Evolutionary conservation across 2,888 invertebrate genomes (phyloP), one percentile per base, ranked within the genome.

Genomic region (Merodon equestris): DNA sequence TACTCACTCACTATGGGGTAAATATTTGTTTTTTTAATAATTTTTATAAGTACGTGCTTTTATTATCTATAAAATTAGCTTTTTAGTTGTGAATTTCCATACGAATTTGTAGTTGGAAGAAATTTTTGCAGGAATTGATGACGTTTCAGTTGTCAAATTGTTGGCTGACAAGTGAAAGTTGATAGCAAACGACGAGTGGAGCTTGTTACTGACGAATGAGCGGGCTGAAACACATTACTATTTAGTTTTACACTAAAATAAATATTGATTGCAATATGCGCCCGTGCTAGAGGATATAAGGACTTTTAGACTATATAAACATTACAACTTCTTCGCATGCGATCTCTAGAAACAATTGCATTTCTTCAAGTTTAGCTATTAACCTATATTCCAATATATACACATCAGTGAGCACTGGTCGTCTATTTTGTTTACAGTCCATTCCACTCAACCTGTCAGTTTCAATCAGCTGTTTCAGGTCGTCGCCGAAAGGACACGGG

Each of bases 91-190:
- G 47, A 13, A 47, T 66, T 66, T 19, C 51, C 54, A n/a, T 34
- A 27, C 1, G 15, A 1, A 47, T 13, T 12, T n/a, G 19, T 47
- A 42, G n/a, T 15, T 40, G 34, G 14, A 15, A 13, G 38, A 60
- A 60, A 53, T 53, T 56, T 71, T 71, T 50, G 15, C 48, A 38
- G 47, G 47, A 61, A 54, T 48, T 70, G 70, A 71, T 71, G 70
- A 71, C 70, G 70, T 71, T 70, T 54, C 15, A 18, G 2, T 19
- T 71, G 70, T 71, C 70, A 71, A 54, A 15, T 9, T 1, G 48
- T n/a, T n/a, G n/a, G n/a, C 36, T 42, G 19, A 18, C 9, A 1
- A 15, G 67, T 17, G 51, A 67, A 67, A 67, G 67, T 44, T 36
- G 44, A 47, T 34, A 14, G 34, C 18, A 38, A 27, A 12, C 17